phyloP scores from a whole-genome alignment of 1,140 invertebrate genomes.

The Dufourea novaeangliae region DNA sequence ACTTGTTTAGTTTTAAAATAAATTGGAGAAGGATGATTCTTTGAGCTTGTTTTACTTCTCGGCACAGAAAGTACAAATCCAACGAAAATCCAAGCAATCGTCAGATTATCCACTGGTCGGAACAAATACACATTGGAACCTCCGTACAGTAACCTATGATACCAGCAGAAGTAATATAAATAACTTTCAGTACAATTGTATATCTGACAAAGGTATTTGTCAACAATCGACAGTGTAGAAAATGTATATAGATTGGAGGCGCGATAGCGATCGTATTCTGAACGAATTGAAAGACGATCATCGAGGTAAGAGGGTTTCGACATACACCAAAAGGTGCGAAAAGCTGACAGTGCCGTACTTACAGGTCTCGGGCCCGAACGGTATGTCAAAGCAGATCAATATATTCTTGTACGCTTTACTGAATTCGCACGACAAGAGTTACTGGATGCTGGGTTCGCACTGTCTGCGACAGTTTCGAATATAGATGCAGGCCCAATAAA shows the following conservation, averaged over 20 bases:
- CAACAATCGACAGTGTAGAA: background rate
- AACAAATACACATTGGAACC: too few relatives aligned
- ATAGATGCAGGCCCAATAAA: conserved; percentile 50
- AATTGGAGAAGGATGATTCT: too few relatives aligned
- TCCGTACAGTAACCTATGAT: too few relatives aligned
- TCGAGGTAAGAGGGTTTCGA: conserved; percentile 57
- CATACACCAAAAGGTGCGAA: conserved; percentile 69
- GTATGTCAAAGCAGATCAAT: conserved; percentile 78
- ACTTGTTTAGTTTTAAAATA: too few relatives aligned
- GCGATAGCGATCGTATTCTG: conserved; percentile 10
- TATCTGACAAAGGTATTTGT: background rate
- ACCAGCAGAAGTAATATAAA: too few relatives aligned
- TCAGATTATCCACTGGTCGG: too few relatives aligned
- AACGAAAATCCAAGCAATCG: too few relatives aligned
- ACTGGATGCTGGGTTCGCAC: conserved; percentile 43
- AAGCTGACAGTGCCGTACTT: conserved; percentile 76
- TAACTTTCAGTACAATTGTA: too few relatives aligned
- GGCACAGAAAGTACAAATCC: too few relatives aligned
- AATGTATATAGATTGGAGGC: background rate
- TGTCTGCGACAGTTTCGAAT: conserved; percentile 50
- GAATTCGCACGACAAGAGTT: conserved; percentile 72
- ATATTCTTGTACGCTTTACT: conserved; percentile 78
- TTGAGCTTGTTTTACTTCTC: too few relatives aligned
- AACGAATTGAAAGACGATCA: conserved; percentile 28
- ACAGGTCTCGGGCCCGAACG: conserved; percentile 73